Percentiles rank a stretch among this genome's conserved stretches.
These are phyloP conservation scores for Hirtodrosophila alboralis DNA, from an alignment of 2,888 invertebrate species.

Conservation along the genomic window DNA sequence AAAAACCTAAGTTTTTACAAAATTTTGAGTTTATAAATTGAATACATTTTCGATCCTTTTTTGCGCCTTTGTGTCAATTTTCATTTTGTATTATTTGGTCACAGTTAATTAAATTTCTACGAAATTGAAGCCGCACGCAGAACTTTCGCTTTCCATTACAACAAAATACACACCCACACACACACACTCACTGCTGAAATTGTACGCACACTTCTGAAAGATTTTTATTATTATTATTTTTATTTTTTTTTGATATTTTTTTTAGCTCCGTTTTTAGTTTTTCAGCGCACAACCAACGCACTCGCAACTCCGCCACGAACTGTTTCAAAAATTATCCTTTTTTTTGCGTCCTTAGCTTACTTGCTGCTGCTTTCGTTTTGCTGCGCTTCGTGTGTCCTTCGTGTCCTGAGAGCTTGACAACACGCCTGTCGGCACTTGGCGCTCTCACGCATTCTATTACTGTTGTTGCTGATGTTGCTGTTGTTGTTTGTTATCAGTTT, in stretches of 20 bases:
- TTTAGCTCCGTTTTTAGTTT: conserved; percentile 22
- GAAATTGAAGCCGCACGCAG: conserved; percentile 32
- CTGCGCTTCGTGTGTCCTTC: conserved; percentile 26
- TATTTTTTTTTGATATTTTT: no score
- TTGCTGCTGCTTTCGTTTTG: conserved; percentile 5
- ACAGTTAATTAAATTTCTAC: conserved; percentile 46
- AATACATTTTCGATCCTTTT: not conserved
- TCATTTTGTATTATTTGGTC: not conserved
- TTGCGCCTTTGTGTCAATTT: not conserved
- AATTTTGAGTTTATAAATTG: not conserved
- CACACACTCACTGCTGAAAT: conserved; percentile 31
- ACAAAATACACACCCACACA: no score
- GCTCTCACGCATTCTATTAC: conserved; percentile 45
- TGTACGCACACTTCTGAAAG: conserved; percentile 32
- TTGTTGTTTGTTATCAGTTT: conserved; percentile 69
- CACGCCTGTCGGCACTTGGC: conserved; percentile 17
- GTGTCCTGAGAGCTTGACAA: conserved; percentile 25
- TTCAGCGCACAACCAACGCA: conserved; percentile 69
- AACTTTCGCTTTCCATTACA: conserved; percentile 62
- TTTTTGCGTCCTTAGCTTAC: no score
- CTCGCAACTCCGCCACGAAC: conserved; percentile 80
- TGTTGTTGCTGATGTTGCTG: no score
- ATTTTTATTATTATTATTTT: no score
- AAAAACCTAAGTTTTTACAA: no score
- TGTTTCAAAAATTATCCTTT: conserved; percentile 67